Base-by-base conservation (phyloP, 2,888 invertebrate species). In the Drosophila subsilvestris region DNA sequence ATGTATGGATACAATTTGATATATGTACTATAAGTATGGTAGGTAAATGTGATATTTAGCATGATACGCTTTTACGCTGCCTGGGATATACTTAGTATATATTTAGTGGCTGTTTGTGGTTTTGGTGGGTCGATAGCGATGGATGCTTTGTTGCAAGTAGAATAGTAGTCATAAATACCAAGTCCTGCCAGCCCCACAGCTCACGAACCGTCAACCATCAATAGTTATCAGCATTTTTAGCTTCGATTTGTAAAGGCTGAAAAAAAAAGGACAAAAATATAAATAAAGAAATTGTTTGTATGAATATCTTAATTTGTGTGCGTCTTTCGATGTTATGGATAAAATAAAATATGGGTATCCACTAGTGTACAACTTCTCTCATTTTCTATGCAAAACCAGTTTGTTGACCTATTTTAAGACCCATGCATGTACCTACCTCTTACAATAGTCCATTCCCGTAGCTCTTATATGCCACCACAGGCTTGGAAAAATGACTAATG, bases 111-210 rank as follows among this genome's bases (percentile, higher is more conserved):
- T 62, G 71, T 50, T 67, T 29, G 70, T 71, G 53, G 61, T 65
- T 62, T 72, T 48, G 75, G 78, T 75, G 82, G 82, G 60, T 79
- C 80, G 71, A 69, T 82, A 80, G 81, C 75, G 87, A 70, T 61
- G 70, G 55, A 81, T 83, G 83, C 85, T 79, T 84, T 63, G 68
- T 65, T 79, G 82, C 77, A 84, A 81, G 87, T 84, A 73, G 78
- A 79, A 76, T 86, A 88, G 86, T 80, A 88, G 80, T 88, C 79
- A 88, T 88, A 88, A 89, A 88, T 88, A 88, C 87, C 87, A 88
- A 89, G 76, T 88, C 86, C 87, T 79, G 74, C 78, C 75, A 57
- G 62, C 14, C 18, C 37, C 43, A 42, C 43, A 42, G 51, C 18
- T 48, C 58, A 48, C 51, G n/a, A 45, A 49, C 45, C 32, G 7